Evolutionary conservation across 2,888 invertebrate genomes (phyloP).

Genomic region (Formica aserva): DNA sequence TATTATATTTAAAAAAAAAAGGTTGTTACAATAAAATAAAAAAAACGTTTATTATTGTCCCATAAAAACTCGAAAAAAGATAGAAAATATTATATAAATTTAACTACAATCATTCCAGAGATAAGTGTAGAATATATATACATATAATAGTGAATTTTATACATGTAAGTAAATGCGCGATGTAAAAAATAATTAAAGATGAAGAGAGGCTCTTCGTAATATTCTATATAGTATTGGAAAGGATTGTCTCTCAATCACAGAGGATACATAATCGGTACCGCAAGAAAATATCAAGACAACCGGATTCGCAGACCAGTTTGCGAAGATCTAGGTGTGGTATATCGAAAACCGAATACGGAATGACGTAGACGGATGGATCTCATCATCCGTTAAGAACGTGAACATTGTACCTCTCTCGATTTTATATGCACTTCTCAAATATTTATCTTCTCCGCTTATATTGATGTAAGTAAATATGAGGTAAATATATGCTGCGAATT

Average conservation of each 20-base stretch:
- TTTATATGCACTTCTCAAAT: conserved; percentile 14
- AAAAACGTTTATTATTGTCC: background rate
- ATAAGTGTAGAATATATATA: background rate
- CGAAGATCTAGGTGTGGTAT: background rate
- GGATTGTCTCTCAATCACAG: background rate
- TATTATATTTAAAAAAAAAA: background rate
- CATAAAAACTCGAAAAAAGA: background rate
- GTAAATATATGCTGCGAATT: background rate
- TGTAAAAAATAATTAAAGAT: background rate
- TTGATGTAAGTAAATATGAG: background rate
- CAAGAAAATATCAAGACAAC: background rate
- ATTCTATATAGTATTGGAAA: background rate
- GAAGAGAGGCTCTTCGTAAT: background rate
- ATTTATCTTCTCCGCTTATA: conserved; percentile 17
- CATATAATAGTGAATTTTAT: too few relatives aligned
- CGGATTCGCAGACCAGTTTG: background rate
- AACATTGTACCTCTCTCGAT: conserved; percentile 3
- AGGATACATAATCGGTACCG: background rate
- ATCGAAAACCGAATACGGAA: conserved; percentile 4
- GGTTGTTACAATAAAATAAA: background rate
- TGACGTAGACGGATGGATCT: background rate
- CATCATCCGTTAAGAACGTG: background rate
- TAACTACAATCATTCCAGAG: background rate
- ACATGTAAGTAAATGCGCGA: background rate
- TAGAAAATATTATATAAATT: background rate